Conservation (phyloP, 1,140 invertebrate genomes). For the Zaprionus gabonicus region DNA sequence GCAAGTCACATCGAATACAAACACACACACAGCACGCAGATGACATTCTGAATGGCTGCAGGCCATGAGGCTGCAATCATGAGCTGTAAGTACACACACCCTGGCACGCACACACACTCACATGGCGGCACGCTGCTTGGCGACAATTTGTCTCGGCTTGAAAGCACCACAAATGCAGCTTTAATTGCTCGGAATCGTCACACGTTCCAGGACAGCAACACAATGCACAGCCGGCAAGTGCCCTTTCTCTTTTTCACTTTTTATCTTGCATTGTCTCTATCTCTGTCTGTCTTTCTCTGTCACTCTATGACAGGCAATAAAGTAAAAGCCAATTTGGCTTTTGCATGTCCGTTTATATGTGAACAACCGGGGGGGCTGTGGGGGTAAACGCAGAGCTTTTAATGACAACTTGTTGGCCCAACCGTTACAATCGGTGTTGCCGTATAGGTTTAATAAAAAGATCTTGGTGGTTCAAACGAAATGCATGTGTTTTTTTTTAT, state of each 20-base stretch:
- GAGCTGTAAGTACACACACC: constrained; percentile 38
- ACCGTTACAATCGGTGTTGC: constrained; percentile 14
- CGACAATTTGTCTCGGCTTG: constrained; percentile 51
- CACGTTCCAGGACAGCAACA: constrained; percentile 28
- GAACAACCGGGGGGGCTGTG: background rate
- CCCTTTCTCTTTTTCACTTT: constrained; percentile 3
- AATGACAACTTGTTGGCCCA: constrained; percentile 48
- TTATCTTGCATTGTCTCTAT: background rate
- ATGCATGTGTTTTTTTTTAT: background rate
- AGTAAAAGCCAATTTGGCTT: constrained; percentile 53
- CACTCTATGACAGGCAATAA: constrained; percentile 20
- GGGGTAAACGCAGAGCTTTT: constrained; percentile 33
- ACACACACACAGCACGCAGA: constrained; percentile 9
- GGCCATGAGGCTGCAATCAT: constrained; percentile 52
- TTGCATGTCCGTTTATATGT: constrained; percentile 11
- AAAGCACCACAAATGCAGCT: constrained; percentile 44
- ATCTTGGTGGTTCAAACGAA: background rate
- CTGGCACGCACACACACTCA: background rate
- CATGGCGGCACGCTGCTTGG: background rate
- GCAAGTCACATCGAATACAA: constrained; percentile 24
- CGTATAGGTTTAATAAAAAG: constrained; percentile 1
- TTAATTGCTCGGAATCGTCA: constrained; percentile 59
- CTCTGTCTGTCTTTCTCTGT: background rate
- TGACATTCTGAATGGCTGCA: constrained; percentile 45
- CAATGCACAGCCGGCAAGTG: constrained; percentile 41